These are phyloP conservation scores for Lapara coniferarum DNA, from an alignment of 2,888 invertebrate genomes.

Conservation along the genomic window DNA sequence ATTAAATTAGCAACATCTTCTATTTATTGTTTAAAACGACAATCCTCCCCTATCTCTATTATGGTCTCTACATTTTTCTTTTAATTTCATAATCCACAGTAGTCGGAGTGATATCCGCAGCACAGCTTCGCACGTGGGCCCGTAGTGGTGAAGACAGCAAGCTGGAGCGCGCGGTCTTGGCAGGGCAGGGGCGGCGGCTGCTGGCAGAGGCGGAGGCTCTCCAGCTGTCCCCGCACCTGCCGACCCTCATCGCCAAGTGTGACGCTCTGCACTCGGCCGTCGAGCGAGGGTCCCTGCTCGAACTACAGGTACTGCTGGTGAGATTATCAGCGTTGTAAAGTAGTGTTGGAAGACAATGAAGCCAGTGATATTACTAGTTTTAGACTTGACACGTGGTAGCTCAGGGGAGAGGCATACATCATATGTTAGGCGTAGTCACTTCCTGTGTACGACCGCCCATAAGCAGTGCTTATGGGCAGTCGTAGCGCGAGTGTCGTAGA, in stretches of 20 bases:
- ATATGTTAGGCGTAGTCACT: too few relatives aligned
- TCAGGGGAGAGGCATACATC: too few relatives aligned
- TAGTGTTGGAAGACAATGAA: not conserved
- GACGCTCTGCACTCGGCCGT: slow-evolving; percentile 90
- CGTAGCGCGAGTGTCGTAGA: too few relatives aligned
- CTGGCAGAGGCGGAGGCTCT: slow-evolving; percentile 64
- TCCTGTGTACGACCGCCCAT: too few relatives aligned
- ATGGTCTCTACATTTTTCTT: too few relatives aligned
- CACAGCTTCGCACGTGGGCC: slow-evolving; percentile 71
- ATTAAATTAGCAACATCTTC: too few relatives aligned
- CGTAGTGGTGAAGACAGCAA: slow-evolving; percentile 64
- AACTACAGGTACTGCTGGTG: slow-evolving; percentile 83
- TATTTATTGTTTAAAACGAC: too few relatives aligned
- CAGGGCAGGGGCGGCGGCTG: slow-evolving; percentile 72
- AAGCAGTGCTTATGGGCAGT: too few relatives aligned
- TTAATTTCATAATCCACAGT: slow-evolving; percentile 44
- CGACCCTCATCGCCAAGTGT: slow-evolving; percentile 89
- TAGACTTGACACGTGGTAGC: too few relatives aligned
- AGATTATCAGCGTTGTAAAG: slow-evolving; percentile 26
- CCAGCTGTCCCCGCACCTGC: slow-evolving; percentile 66
- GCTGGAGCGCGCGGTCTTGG: slow-evolving; percentile 76
- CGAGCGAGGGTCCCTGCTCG: slow-evolving; percentile 87
- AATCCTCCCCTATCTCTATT: too few relatives aligned
- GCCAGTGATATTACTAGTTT: not conserved
- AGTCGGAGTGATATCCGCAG: slow-evolving; percentile 62